Evolutionary conservation across 2,888 invertebrate species (phyloP), one percentile per base, ranked within the genome.

Genomic region (Pimpla rufipes): DNA sequence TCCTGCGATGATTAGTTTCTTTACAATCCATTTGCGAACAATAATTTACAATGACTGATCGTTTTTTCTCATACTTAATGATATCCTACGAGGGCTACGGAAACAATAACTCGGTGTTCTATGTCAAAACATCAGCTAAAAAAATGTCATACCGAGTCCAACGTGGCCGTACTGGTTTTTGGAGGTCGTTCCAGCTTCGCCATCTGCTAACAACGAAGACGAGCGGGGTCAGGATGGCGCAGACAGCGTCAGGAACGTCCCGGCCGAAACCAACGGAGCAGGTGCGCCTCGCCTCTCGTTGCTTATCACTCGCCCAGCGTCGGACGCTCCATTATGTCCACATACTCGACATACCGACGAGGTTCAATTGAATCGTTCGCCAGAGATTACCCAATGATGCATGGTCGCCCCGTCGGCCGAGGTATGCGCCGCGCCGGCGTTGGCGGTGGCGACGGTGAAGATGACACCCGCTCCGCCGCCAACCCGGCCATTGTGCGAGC

Each of bases 321-420:
- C 90, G 91, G 91, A 91, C 92, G 91, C 92, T 92, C 92, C 90
- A 93, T 93, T 92, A 93, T 92, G 91, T 91, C 90, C 90, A 90
- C 91, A 92, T 93, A 90, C 92, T 91, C 92, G 90, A 91, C 90
- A 90, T 93, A 90, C 92, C 92, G 87, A 83, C 86, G 91, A 66
- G 78, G 87, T 91, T 91, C 91, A 91, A 92, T 93, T 92, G 93
- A 93, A 93, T 93, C 92, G 91, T 91, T 92, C 90, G 89, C 90
- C 90, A 91, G 92, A 91, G 92, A 93, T 93, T 93, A 93, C 88
- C 92, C 92, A 92, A 92, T 93, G 92, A 93, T 90, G 93, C 92
- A 92, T 93, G 91, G 92, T 92, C 91, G 66, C 81, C 55, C 80
- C 66, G 83, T 13, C 29, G 76, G 82, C 59, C 55, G 88, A 89